phyloP scores from a whole-genome alignment of 2,888 invertebrate genomes.

The Meandrusa payeni region DNA sequence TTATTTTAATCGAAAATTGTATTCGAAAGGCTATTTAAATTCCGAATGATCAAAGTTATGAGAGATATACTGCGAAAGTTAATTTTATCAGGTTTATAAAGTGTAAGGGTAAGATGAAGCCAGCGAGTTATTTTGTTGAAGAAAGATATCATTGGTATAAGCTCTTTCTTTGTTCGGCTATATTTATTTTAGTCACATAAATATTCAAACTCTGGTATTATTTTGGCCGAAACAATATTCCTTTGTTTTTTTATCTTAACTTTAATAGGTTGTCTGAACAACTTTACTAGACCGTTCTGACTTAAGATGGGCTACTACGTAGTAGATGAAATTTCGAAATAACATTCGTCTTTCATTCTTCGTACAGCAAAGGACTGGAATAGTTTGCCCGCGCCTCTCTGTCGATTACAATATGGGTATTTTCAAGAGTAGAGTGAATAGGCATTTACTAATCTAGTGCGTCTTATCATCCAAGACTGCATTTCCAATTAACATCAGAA shows the following conservation, averaged over 20 bases:
- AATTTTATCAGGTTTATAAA: slow-evolving; percentile 42
- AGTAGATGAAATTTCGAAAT: too few relatives aligned
- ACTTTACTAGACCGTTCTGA: background rate
- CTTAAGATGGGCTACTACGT: too few relatives aligned
- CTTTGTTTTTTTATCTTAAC: slow-evolving; percentile 1
- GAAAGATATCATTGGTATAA: slow-evolving; percentile 33
- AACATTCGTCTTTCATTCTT: too few relatives aligned
- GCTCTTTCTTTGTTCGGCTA: slow-evolving; percentile 18
- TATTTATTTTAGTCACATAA: slow-evolving; percentile 4
- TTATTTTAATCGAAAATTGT: slow-evolving; percentile 16
- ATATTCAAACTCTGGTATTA: slow-evolving; percentile 2
- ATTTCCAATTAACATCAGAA: too few relatives aligned
- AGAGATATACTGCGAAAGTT: slow-evolving; percentile 30
- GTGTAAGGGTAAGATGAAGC: slow-evolving; percentile 44
- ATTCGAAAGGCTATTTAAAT: slow-evolving; percentile 14
- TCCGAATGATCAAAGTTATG: slow-evolving; percentile 12
- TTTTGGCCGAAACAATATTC: slow-evolving; percentile 2
- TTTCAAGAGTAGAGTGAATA: too few relatives aligned
- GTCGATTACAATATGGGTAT: too few relatives aligned
- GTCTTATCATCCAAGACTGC: too few relatives aligned
- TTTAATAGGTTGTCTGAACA: slow-evolving; percentile 6
- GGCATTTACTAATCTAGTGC: too few relatives aligned
- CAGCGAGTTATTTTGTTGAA: slow-evolving; percentile 40
- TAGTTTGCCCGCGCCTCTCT: too few relatives aligned
- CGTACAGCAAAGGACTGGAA: too few relatives aligned